These are phyloP conservation scores for Telenomus remus DNA, from an alignment of 1,140 invertebrate species.

Conservation along the genomic window DNA sequence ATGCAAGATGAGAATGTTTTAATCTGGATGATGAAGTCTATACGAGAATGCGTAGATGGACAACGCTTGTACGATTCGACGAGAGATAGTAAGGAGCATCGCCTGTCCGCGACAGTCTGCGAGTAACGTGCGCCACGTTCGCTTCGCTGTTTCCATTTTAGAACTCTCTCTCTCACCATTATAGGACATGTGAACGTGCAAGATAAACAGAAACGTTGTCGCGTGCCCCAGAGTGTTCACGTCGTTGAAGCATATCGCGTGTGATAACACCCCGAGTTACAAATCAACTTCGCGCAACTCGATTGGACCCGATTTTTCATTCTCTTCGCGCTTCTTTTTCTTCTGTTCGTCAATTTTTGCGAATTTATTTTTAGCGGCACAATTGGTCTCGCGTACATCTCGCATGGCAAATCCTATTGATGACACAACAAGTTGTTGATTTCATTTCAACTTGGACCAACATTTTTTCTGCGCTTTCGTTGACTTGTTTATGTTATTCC, in stretches of 20 bases:
- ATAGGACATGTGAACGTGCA: conserved; percentile 40
- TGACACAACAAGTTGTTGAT: too few species aligned
- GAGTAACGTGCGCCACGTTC: conserved; percentile 52
- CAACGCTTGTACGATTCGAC: conserved; percentile 33
- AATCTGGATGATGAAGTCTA: background rate
- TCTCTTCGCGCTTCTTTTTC: conserved; percentile 2
- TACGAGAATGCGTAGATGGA: conserved; percentile 17
- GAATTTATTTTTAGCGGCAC: conserved; percentile 22
- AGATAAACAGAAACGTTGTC: conserved; percentile 46
- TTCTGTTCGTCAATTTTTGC: too few species aligned
- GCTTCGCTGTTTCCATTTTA: conserved; percentile 50
- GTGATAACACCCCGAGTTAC: conserved; percentile 1
- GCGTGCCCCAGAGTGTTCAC: conserved; percentile 42
- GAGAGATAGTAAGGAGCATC: conserved; percentile 33
- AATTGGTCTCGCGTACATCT: background rate
- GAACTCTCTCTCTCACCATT: conserved; percentile 44
- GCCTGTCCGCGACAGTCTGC: conserved; percentile 44
- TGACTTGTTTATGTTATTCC: too few species aligned
- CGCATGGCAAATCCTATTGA: too few species aligned
- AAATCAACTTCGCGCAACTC: background rate
- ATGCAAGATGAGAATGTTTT: too few species aligned
- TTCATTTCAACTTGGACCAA: too few species aligned
- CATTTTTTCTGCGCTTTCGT: too few species aligned
- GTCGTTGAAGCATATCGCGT: conserved; percentile 21
- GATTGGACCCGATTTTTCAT: background rate